phyloP scores from a whole-genome alignment of 2,113 vertebrate species.

The Odobenus rosmarus region DNA sequence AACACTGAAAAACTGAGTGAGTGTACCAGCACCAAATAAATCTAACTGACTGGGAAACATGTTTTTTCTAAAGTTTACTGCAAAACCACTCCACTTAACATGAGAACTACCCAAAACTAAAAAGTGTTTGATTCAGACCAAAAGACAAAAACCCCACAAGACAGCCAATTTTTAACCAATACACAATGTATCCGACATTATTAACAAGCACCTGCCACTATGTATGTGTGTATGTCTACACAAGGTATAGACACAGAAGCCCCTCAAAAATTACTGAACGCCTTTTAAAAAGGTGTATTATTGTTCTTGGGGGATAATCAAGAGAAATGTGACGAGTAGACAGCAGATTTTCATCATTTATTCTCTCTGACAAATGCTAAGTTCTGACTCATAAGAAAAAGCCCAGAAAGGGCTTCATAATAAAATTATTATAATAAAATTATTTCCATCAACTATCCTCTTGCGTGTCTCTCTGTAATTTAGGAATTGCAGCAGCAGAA shows the following conservation, averaged over 20 bases:
- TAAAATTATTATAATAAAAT: not conserved
- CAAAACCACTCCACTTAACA: not conserved
- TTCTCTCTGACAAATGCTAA: constrained; percentile 35
- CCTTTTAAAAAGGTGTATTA: not conserved
- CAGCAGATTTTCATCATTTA: constrained; percentile 22
- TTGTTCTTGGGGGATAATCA: not conserved
- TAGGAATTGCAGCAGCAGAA: not conserved
- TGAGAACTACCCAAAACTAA: not conserved
- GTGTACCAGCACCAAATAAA: constrained; percentile 11
- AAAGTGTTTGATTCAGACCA: constrained; percentile 25
- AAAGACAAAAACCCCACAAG: not conserved
- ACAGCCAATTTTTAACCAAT: constrained; percentile 16
- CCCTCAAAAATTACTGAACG: not conserved
- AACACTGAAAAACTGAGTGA: not conserved
- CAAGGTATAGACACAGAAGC: not conserved
- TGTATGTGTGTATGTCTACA: not conserved
- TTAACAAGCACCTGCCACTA: not conserved
- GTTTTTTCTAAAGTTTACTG: not conserved
- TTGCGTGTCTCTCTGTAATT: not conserved
- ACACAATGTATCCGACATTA: not conserved
- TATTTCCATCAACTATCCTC: not conserved
- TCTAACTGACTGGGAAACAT: not conserved
- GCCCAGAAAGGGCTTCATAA: not conserved
- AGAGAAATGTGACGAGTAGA: not conserved
- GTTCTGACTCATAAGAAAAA: not conserved